phyloP scores from a whole-genome alignment of 92 coral and sea anemone genomes.

The Epizoanthus rinbou region DNA sequence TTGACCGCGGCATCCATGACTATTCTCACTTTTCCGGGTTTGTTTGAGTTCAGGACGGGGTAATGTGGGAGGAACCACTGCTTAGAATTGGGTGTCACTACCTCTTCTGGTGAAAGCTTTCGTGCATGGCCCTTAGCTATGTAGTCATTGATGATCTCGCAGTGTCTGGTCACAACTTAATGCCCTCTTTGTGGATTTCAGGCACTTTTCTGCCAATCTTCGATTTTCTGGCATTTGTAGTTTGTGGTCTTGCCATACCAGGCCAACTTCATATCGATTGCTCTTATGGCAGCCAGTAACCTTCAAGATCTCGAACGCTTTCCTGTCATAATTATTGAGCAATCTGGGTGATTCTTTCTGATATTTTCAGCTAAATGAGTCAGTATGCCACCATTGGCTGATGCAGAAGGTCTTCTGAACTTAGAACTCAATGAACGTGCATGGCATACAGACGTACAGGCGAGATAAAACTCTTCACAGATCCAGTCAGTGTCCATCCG shows the following conservation, averaged over 20 bases:
- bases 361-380: constrained; percentile 57
- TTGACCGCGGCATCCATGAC: constrained; percentile 55
- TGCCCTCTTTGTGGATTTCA: constrained; percentile 40
- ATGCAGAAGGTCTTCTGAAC: constrained; percentile 46
- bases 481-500: constrained; percentile 69
- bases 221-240: constrained; percentile 31
- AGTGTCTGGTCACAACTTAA: constrained; percentile 48
- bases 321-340: constrained; percentile 38
- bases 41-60: constrained; percentile 52
- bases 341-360: constrained; percentile 39
- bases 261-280: constrained; percentile 51
- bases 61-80: constrained; percentile 54
- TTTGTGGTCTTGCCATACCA: constrained; percentile 57
- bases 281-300: constrained; percentile 39
- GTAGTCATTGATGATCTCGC: constrained; percentile 53
- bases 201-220: constrained; percentile 2
- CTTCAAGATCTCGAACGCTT: constrained; percentile 19
- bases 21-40: constrained; percentile 50
- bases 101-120: constrained; percentile 55
- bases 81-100: constrained; percentile 18
- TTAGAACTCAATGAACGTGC: constrained; percentile 51
- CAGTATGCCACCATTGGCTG: constrained; percentile 63
- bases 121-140: constrained; percentile 40
- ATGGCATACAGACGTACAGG: constrained; percentile 41
- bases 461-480: constrained; percentile 19